A percentile compares a stretch with the other conserved stretches of the same genome.
phyloP scores from a whole-genome alignment of 2,797 vertebrate genomes.

The Melanogrammus aeglefinus region DNA sequence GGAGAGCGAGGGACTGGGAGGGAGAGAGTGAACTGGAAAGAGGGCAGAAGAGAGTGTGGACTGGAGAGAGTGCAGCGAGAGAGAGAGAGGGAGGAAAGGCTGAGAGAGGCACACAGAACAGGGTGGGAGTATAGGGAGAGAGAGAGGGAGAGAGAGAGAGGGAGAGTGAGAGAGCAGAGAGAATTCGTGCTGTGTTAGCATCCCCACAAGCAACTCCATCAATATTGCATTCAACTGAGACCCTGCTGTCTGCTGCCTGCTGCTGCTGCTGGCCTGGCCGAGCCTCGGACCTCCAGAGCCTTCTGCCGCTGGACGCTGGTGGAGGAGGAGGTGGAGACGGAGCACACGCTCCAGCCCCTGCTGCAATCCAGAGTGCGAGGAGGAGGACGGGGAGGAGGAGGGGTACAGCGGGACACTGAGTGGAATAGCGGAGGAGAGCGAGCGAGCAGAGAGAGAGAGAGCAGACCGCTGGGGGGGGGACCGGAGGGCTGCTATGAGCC shows the following conservation, averaged over 20 bases:
- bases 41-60: conserved; percentile 10
- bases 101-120: conserved; percentile 5
- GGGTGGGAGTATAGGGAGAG: conserved; percentile 5
- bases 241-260: conserved; percentile 53
- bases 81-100: conserved; percentile 3
- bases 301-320: conserved; percentile 48
- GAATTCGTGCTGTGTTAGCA: conserved; percentile 84
- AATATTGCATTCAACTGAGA: conserved; percentile 83
- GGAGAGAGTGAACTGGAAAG: conserved; percentile 16
- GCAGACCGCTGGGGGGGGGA: conserved; percentile 7
- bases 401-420: conserved; percentile 32
- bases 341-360: conserved; percentile 45
- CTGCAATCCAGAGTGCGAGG: conserved; percentile 56
- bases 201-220: conserved; percentile 83
- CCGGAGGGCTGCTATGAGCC: conserved; percentile 55
- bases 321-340: conserved; percentile 6
- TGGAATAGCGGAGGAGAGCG: conserved; percentile 54
- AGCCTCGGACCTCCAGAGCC: conserved; percentile 24
- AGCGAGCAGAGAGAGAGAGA: conserved; percentile 23
- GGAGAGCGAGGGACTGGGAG: conserved; percentile 11
- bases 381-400: conserved; percentile 13
- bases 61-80: background rate
- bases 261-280: too few relatives aligned
- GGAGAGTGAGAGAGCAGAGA: conserved; percentile 45
- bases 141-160: conserved; percentile 29